Evolutionary conservation across 2,113 vertebrate genomes (phyloP), one percentile per base, ranked within the genome.

Genomic region (Shinisaurus crocodilurus): DNA sequence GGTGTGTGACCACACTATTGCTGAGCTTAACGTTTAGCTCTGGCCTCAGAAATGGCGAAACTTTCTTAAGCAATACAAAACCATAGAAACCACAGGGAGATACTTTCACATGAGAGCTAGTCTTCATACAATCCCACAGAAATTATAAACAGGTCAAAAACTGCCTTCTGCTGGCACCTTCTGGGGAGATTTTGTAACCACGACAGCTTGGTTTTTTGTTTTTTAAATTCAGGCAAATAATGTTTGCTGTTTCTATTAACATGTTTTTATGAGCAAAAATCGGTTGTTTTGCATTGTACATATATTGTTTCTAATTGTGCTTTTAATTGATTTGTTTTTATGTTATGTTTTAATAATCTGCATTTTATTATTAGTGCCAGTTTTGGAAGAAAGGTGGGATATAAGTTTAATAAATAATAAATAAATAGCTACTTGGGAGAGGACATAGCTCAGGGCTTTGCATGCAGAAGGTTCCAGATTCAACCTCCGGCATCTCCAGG

Each of bases 81-180:
- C 70, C 43, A 23, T 37, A 32, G 63, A 45, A 85, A 70, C 63
- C 43, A 34, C 63, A 45, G 3, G 6, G 29, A 76, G 5, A 60
- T 60, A 18, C 37, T 63, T 48, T 48, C 40, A 20, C 32, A 69
- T 5, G 5, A 10, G 16, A 63, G 15, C 37, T 10, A 20, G 1
- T 48, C 63, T 18, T 60, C 25, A 60, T 32, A 54, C 16, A n/a
- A n/a, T 37, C 40, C 0, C 34, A 32, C 23, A 13, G 3, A 32
- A 13, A 85, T 40, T 57, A 18, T 34, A 1, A 34, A 67, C 48
- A 25, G 12, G 43, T 67, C 65, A 67, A 65, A 23, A 10, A 8
- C 43, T 90, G 65, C 45, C 57, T 77, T 90, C 34, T 85, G 82
- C 82, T 90, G 89, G 60, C 82, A 67, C 25, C 74, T 85, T 67